Percentiles rank a stretch among this genome's conserved stretches.
Conservation (phyloP, 2,888 invertebrate genomes). For the Lissocephala sabroskyi region DNA sequence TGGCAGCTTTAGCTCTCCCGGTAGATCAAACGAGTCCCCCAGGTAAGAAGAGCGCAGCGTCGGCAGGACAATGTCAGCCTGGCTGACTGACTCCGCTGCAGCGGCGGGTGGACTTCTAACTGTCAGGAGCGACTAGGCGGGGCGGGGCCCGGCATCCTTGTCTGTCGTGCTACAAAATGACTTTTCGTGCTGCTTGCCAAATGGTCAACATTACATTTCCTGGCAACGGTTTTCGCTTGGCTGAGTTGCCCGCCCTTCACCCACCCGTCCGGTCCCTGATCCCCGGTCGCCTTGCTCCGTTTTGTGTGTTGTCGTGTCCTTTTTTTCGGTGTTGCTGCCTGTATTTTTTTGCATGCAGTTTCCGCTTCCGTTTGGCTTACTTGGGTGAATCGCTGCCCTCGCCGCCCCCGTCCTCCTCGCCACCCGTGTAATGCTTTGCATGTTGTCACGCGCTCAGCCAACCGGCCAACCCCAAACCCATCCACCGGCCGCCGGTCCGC, state of each 20-base stretch:
- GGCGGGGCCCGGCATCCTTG: too few species aligned
- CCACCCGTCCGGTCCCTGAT: background rate
- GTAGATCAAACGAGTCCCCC: too few species aligned
- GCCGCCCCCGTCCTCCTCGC: constrained; percentile 6
- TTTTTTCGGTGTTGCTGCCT: constrained; percentile 8
- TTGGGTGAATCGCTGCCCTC: background rate
- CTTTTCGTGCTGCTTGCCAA: constrained; percentile 54
- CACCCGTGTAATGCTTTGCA: constrained; percentile 41
- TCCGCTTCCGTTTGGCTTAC: constrained; percentile 50
- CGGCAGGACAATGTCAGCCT: too few species aligned
- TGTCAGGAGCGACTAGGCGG: background rate
- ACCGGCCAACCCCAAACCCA: constrained; percentile 40
- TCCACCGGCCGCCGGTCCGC: constrained; percentile 34
- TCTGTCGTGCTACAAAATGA: constrained; percentile 37
- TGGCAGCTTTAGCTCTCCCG: background rate
- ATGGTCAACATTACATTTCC: constrained; percentile 56
- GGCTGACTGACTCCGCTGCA: too few species aligned
- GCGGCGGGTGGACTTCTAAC: background rate
- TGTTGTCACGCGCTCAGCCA: constrained; percentile 54
- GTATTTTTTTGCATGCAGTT: constrained; percentile 52
- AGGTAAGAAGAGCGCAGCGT: too few species aligned
- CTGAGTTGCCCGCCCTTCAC: background rate
- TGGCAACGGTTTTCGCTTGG: constrained; percentile 1
- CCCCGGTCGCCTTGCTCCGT: background rate
- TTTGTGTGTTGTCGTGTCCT: constrained; percentile 5